Percentiles rank a stretch among this genome's conserved stretches.
Evolutionary conservation across 2,113 vertebrate genomes (phyloP).

Genomic region (Myrmecophaga tridactyla): DNA sequence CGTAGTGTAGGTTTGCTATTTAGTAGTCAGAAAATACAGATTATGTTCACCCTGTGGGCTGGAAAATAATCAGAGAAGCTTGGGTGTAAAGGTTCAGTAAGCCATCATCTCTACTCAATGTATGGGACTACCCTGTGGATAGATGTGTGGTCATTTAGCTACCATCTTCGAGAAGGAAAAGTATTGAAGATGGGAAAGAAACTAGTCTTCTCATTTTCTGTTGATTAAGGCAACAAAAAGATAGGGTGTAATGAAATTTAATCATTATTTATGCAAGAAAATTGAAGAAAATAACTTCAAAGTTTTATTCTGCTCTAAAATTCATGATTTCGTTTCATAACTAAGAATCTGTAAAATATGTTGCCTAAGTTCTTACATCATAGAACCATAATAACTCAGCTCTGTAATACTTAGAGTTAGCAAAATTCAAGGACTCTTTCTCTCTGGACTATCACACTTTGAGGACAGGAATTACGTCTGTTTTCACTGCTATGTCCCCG

Average conservation of each 20-base stretch:
- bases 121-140: not conserved
- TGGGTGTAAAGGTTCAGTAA: not conserved
- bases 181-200: not conserved
- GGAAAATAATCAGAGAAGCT: not conserved
- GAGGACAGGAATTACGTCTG: not conserved
- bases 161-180: not conserved
- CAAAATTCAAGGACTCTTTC: not conserved
- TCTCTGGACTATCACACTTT: not conserved
- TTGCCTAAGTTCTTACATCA: not conserved
- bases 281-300: not conserved
- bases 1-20: not conserved
- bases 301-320: not conserved
- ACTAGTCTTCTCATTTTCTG: not conserved
- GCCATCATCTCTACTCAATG: not conserved
- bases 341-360: not conserved
- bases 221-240: not conserved
- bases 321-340: not conserved
- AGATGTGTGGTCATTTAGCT: not conserved
- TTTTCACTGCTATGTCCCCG: not conserved
- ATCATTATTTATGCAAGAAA: not conserved
- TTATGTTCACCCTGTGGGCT: not conserved
- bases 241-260: not conserved
- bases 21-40: not conserved
- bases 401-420: not conserved
- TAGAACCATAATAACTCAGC: not conserved